Base-by-base conservation (phyloP, 1,140 invertebrate genomes). In the fruit fly (Drosophila melanogaster) region DNA sequence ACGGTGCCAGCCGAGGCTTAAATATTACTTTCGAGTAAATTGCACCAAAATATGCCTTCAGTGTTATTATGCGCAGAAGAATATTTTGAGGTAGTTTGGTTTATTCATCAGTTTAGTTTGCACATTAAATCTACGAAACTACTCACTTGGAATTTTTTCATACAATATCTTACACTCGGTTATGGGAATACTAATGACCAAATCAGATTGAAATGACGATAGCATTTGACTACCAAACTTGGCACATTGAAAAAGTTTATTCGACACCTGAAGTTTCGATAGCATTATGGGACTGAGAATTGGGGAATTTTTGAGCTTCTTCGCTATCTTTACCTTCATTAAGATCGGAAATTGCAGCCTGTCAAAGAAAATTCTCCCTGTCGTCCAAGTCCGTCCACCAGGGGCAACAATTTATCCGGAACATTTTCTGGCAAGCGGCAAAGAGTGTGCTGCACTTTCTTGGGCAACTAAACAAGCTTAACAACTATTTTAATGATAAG, bases 401-500 rank as follows among this genome's bases (percentile, higher is more conserved):
- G 40, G 60, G 19, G 44, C 51, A 67, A 58, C 72, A 54, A 76
- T 77, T 77, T 76, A 58, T 76, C 73, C 49, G 30, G 33, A 70
- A 47, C 69, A 69, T 70, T 33, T 56, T 6, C 24, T 8, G 24
- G 49, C n/a, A 69, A 70, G 26, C 66, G 14, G 17, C 54, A 50
- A 55, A 53, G 50, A 76, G 71, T 70, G 51, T 69, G 33, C 74
- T 58, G 50, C 47, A 43, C 26, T 58, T 64, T 58, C 47, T 41
- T 41, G 64, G 50, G 49, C 41, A 72, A 65, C 54, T 72, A 72
- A 71, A 55, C 76, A 65, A 78, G 58, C 58, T 51, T 56, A 59
- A 76, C 58, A 78, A 72, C 72, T 72, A 81, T 81, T 81, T 77
- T 81, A 81, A 81, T 81, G 65, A 77, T 81, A 72, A 60, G 79